Conservation (phyloP, 2,888 invertebrate species). For the Dione vanillae region DNA sequence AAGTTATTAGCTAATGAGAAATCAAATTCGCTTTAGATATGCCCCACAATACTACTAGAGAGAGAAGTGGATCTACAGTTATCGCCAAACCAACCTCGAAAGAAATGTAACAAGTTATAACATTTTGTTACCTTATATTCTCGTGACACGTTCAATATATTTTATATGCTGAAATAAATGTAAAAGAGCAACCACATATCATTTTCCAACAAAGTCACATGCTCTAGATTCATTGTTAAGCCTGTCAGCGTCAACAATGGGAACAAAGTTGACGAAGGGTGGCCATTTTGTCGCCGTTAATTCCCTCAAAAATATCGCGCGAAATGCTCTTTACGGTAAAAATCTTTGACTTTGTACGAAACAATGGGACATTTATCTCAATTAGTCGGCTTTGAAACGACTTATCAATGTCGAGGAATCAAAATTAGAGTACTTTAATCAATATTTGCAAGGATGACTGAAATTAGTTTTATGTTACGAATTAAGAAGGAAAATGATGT, state of each 20-base stretch:
- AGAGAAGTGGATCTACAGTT: no score
- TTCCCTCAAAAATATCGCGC: conserved; percentile 45
- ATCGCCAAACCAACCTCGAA: no score
- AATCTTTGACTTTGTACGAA: conserved; percentile 30
- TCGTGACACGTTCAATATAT: not conserved
- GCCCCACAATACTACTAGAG: no score
- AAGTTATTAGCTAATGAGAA: no score
- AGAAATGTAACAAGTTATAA: not conserved
- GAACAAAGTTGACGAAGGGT: conserved; percentile 48
- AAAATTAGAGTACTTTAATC: not conserved
- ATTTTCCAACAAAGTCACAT: conserved; percentile 10
- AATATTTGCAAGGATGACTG: conserved; percentile 1
- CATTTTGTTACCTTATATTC: not conserved
- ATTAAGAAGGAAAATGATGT: not conserved
- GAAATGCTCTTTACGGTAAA: conserved; percentile 12
- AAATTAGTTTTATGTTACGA: not conserved
- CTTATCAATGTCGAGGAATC: conserved; percentile 58
- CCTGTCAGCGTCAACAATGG: conserved; percentile 46
- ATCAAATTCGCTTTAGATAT: no score
- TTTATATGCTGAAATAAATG: conserved; percentile 2
- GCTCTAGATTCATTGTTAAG: conserved; percentile 23
- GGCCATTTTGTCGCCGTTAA: conserved; percentile 50
- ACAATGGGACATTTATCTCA: conserved; percentile 55
- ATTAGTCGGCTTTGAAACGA: conserved; percentile 58
- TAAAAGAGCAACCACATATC: conserved; percentile 24